A percentile compares a stretch with the other conserved stretches of the same genome.
Conservation (phyloP, 2,888 invertebrate genomes). For the Thymelicus lineola region DNA sequence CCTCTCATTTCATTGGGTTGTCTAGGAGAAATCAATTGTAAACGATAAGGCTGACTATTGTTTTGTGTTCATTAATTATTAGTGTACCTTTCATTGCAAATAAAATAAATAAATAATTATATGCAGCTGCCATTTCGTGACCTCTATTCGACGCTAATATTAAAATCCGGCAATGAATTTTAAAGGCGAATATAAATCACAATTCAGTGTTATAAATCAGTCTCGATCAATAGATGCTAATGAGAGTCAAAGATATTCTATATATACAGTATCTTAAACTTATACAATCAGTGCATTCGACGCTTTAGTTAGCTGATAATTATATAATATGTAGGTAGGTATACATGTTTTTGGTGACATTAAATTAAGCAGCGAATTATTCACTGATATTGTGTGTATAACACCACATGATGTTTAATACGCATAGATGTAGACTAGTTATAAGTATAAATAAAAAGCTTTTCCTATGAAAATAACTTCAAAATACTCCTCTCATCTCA, state of each 20-base stretch:
- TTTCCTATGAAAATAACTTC: conserved; percentile 27
- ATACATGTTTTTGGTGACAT: conserved; percentile 26
- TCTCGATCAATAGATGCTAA: conserved; percentile 32
- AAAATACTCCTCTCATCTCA: conserved; percentile 31
- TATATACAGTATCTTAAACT: conserved; percentile 22
- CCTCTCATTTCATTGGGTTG: too few species aligned
- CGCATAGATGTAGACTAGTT: conserved; percentile 13
- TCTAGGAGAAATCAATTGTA: too few species aligned
- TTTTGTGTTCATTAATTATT: too few species aligned
- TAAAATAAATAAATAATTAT: too few species aligned
- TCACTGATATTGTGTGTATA: conserved; percentile 11
- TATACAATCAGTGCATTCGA: conserved; percentile 31
- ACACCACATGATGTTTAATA: conserved; percentile 9
- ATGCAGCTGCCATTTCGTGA: not conserved
- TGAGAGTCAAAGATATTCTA: conserved; percentile 14
- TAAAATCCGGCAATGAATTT: conserved; percentile 13
- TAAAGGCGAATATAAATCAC: conserved; percentile 31
- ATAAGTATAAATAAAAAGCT: conserved; percentile 26
- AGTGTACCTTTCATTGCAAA: too few species aligned
- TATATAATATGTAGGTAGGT: not conserved
- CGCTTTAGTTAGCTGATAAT: conserved; percentile 21
- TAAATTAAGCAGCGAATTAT: conserved; percentile 21
- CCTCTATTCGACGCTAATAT: conserved; percentile 4
- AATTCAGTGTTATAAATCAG: conserved; percentile 30
- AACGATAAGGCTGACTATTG: too few species aligned